Percentiles rank a stretch among this genome's conserved stretches.
Conservation (phyloP, 2,113 vertebrate genomes). For the Galemys pyrenaicus region DNA sequence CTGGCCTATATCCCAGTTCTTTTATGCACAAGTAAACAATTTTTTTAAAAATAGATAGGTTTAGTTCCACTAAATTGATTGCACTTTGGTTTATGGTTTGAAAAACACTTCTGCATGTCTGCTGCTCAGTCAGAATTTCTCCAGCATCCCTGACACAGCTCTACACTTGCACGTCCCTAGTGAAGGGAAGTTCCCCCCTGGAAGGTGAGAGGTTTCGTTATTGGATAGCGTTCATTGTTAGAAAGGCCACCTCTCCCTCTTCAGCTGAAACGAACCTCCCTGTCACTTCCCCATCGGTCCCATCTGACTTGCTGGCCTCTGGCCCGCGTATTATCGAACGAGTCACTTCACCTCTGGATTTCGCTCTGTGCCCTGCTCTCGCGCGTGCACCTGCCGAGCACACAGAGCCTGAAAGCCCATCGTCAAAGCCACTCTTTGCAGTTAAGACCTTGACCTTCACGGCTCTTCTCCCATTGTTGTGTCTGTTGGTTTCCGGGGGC, state of each 20-base stretch:
- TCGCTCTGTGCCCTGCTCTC: neutral
- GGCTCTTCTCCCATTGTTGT: neutral
- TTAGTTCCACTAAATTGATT: neutral
- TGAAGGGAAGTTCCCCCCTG: neutral
- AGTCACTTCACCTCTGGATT: neutral
- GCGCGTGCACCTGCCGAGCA: no score
- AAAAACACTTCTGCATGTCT: neutral
- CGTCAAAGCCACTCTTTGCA: neutral
- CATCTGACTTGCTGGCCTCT: neutral
- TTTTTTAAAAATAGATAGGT: neutral
- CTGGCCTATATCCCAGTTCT: no score
- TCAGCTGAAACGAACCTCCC: neutral
- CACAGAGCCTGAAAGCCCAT: neutral
- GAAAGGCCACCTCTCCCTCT: constrained; percentile 29
- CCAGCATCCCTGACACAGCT: no score
- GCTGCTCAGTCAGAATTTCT: neutral
- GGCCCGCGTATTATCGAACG: neutral
- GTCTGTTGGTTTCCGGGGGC: neutral
- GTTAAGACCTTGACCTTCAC: neutral
- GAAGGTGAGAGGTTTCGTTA: neutral
- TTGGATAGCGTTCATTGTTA: constrained; percentile 24
- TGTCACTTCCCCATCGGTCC: neutral
- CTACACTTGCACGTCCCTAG: neutral
- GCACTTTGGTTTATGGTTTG: neutral
- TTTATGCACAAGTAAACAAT: no score